phyloP scores from a whole-genome alignment of 2,888 invertebrate species.

The Callinectes sapidus region DNA sequence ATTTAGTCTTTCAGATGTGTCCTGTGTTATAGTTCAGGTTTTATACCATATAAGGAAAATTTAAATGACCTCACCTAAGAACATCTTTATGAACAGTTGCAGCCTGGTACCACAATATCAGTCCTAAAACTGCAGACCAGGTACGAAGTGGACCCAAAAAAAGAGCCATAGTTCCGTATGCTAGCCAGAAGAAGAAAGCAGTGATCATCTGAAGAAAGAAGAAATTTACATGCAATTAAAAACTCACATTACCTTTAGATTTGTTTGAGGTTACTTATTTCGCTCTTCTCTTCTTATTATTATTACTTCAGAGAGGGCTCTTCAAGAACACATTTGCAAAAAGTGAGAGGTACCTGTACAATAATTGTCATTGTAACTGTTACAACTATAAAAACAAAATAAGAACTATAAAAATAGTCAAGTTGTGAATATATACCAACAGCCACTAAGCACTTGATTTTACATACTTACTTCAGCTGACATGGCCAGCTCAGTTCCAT shows the following conservation, averaged over 20 bases:
- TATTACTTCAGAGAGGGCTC: no score
- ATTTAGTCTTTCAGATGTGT: not conserved
- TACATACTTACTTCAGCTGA: no score
- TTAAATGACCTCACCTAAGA: slow-evolving; percentile 49
- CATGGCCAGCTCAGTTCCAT: not conserved
- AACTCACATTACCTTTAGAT: not conserved
- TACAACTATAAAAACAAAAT: no score
- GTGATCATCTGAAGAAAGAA: slow-evolving; percentile 79
- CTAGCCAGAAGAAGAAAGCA: slow-evolving; percentile 87
- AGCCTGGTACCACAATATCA: slow-evolving; percentile 83
- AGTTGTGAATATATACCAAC: no score
- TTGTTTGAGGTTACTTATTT: not conserved
- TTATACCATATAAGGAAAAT: not conserved
- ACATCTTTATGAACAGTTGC: slow-evolving; percentile 51
- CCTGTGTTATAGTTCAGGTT: not conserved
- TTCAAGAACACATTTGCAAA: not conserved
- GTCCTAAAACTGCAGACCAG: slow-evolving; percentile 85
- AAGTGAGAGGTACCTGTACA: no score
- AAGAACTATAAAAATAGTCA: no score
- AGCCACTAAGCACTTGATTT: no score
- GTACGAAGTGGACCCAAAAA: slow-evolving; percentile 87
- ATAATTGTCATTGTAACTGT: no score
- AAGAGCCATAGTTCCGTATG: slow-evolving; percentile 87
- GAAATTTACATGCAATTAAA: not conserved
- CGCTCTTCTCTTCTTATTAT: not conserved